Conservation (phyloP, 2,113 vertebrate species). For the Dryoscopus gambensis region DNA sequence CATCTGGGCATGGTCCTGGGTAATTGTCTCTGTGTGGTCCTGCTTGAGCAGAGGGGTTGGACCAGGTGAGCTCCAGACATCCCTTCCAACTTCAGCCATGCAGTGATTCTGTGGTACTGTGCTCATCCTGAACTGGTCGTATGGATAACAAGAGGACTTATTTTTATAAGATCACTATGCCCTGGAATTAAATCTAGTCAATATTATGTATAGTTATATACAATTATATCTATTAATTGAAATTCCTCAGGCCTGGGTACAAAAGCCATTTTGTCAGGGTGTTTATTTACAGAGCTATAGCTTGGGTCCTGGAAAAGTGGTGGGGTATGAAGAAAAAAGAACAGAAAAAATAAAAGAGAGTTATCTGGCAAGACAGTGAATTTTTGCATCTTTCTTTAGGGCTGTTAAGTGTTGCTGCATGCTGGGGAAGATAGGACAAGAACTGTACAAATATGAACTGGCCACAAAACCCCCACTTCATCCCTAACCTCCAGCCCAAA, state of each 20-base stretch:
- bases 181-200: neutral
- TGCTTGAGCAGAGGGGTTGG: neutral
- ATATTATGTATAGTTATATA: neutral
- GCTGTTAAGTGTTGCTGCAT: neutral
- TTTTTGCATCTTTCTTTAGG: neutral
- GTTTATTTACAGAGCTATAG: neutral
- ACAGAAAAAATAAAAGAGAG: neutral
- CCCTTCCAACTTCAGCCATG: neutral
- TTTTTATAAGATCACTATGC: neutral
- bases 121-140: neutral
- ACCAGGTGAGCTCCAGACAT: neutral
- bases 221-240: neutral
- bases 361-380: neutral
- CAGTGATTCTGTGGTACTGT: neutral
- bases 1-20: neutral
- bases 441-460: neutral
- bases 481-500: neutral
- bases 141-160: neutral
- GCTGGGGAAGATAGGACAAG: neutral
- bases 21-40: neutral
- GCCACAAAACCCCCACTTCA: neutral
- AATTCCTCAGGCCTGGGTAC: neutral
- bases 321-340: neutral
- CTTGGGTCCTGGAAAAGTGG: neutral
- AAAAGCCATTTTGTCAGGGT: neutral